A percentile compares a stretch with the other conserved stretches of the same genome.
Evolutionary conservation across 2,113 vertebrate species (phyloP).

Genomic region (Ptychochromis oligacanthus): DNA sequence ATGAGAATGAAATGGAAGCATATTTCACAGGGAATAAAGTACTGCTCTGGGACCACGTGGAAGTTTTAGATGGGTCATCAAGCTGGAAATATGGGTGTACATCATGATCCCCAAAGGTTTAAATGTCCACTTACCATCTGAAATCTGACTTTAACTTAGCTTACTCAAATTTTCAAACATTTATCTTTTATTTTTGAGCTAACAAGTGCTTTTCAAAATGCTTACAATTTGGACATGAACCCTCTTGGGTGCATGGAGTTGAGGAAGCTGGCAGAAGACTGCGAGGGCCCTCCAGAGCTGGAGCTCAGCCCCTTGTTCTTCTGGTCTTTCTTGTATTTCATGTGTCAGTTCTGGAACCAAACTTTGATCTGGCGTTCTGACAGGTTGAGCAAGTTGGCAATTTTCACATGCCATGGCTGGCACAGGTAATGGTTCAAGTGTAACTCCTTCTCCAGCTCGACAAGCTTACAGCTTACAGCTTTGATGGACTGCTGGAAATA

Average conservation of each 20-base stretch:
- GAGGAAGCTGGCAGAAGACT: slow-evolving; percentile 91
- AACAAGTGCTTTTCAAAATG: too few species aligned
- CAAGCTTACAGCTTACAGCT: neutral
- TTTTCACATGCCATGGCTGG: neutral
- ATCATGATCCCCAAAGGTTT: too few species aligned
- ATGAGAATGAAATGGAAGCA: too few species aligned
- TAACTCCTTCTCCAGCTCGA: neutral
- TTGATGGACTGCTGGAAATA: neutral
- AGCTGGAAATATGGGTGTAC: too few species aligned
- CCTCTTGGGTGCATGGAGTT: slow-evolving; percentile 91
- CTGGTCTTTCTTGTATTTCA: slow-evolving; percentile 99
- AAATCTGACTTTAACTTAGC: too few species aligned
- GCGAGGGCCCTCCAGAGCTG: slow-evolving; percentile 93
- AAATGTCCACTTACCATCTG: too few species aligned
- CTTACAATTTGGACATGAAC: neutral
- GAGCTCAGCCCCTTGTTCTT: slow-evolving; percentile 95
- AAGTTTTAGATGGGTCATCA: too few species aligned
- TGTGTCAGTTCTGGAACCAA: slow-evolving; percentile 98
- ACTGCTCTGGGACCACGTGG: too few species aligned
- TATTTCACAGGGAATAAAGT: too few species aligned
- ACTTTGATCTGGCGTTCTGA: slow-evolving; percentile 98
- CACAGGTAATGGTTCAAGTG: neutral
- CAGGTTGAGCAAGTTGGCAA: slow-evolving; percentile 93
- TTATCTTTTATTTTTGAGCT: neutral
- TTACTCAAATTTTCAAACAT: too few species aligned